Base-by-base conservation (phyloP, 2,888 invertebrate species). In the Camponotus fellah region DNA sequence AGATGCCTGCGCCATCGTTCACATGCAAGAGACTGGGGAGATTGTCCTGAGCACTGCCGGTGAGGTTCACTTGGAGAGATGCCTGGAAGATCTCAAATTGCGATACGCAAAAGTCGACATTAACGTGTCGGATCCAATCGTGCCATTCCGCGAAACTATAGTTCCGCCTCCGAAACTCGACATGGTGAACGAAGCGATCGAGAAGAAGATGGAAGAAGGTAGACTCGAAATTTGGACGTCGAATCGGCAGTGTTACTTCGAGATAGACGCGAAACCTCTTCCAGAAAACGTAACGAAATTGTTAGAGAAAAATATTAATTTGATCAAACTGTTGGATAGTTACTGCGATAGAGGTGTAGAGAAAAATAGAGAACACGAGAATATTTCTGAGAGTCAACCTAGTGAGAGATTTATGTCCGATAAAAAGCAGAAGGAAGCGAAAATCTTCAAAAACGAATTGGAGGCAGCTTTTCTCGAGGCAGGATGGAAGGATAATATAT, bases 21-120 rank as follows among this genome's bases (percentile, higher is more conserved):
- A 97, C 0, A 96, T 99, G 21, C 98, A 99, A 95, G 98, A 99
- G 93, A 98, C 98, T 0, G 99, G 99, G 0, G 99, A 99, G 94
- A 97, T 99, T 93, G 98, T 99, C 0, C 96, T 99, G 46, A 97
- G 98, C 2, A 99, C 99, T 0, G 98, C 99, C 2, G 99, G 99
- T 0, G 99, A 99, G 95, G 98, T 99, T 2, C 99, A 99, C 95
- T 96, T 99, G 76, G 98, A 99, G 93, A 97, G 99, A 93, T 99
- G 99, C 95, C 95, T 99, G 6, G 98, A 98, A 93, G 99, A 99
- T 95, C 96, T 99, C 76, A 97, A 96, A 96, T 96, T 95, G 83
- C 96, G 97, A 88, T 99, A 98, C 95, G 98, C 98, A 0, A 97
- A 97, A 94, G 96, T 98, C 84, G 97, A 98, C 72, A 95, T 99